Evolutionary conservation across 2,113 vertebrate genomes (phyloP), one percentile per base, ranked within the genome.

Genomic region (Stegastes partitus): DNA sequence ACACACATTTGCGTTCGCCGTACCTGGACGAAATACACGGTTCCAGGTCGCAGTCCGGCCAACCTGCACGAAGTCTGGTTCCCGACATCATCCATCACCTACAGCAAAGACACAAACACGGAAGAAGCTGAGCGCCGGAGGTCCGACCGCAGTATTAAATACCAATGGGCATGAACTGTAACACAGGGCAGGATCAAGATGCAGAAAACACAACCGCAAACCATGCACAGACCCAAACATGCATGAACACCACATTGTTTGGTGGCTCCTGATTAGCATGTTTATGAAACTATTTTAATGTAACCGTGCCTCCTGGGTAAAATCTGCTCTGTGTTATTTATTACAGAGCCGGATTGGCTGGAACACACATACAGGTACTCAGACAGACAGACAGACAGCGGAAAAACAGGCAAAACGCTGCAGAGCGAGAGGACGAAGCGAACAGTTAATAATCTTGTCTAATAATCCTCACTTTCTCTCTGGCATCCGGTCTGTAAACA

Each of bases 21-120:
- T 80, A 93, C 97, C 93, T 99, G 98, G 56, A 99, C 98, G 25
- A 99, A 99, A 91, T 99, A 99, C 16, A 99, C 97, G 0, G 98
- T 99, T 75, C 98, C 97, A 0, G 97, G 94, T 67, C 96, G 95
- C 56, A 99, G 94, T 23, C 98, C 98, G 0, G 98, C 98, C 88
- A 99, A 88, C 59, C 97, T 95, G 23, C 98, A 99, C 0, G 97
- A 98, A 0, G 98, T 99, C 92, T 99, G 97, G 89, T 99, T 99
- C 73, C 98, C 97, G 47, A 98, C 96, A 0, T 99, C 97, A 1
- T 99, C 96, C 89, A 99, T 97, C 37, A 99, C 96, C 98, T 99
- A 90, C 7, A 14, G 45, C 1, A 50, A 57, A 72, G 42, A 86
- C 68, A 80, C 58, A 85, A 73, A 90, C 74, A 89, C 26, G 80